A percentile compares a stretch with the other conserved stretches of the same genome.
Conservation (phyloP, 2,113 vertebrate species). For the Rhinichthys klamathensis region DNA sequence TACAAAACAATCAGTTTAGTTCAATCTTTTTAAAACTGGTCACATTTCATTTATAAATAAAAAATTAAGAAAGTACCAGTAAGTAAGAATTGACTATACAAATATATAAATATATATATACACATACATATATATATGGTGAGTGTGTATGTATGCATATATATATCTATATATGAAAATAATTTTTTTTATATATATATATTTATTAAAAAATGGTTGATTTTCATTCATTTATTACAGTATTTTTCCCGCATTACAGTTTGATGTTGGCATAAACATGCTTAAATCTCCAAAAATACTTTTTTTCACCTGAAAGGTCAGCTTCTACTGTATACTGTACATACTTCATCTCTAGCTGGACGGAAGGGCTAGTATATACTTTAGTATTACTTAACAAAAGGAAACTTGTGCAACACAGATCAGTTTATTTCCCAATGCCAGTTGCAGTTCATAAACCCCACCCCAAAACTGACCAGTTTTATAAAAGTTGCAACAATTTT, state of each 20-base stretch:
- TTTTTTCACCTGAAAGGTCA: too few relatives aligned
- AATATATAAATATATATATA: too few relatives aligned
- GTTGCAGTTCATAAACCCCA: conserved; percentile 50
- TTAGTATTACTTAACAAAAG: conserved; percentile 41
- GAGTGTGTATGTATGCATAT: too few relatives aligned
- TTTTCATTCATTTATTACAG: too few relatives aligned
- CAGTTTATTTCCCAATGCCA: conserved; percentile 9
- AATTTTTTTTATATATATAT: too few relatives aligned
- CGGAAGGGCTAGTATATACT: background rate
- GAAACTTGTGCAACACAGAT: conserved; percentile 31
- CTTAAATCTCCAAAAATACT: too few relatives aligned
- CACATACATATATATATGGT: too few relatives aligned
- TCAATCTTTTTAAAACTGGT: background rate
- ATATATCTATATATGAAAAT: too few relatives aligned
- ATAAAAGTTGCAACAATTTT: background rate
- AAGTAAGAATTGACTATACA: too few relatives aligned
- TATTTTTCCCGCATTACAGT: too few relatives aligned
- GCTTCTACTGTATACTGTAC: background rate
- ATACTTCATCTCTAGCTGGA: conserved; percentile 2
- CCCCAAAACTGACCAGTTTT: background rate
- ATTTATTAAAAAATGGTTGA: too few relatives aligned
- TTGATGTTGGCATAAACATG: too few relatives aligned
- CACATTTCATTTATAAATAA: background rate
- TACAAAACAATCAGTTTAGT: background rate
- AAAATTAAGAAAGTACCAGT: background rate